A percentile compares a stretch with the other conserved stretches of the same genome.
These are phyloP conservation scores for Agriopis leucophaearia DNA, from an alignment of 2,888 invertebrate genomes.

Conservation along the genomic window DNA sequence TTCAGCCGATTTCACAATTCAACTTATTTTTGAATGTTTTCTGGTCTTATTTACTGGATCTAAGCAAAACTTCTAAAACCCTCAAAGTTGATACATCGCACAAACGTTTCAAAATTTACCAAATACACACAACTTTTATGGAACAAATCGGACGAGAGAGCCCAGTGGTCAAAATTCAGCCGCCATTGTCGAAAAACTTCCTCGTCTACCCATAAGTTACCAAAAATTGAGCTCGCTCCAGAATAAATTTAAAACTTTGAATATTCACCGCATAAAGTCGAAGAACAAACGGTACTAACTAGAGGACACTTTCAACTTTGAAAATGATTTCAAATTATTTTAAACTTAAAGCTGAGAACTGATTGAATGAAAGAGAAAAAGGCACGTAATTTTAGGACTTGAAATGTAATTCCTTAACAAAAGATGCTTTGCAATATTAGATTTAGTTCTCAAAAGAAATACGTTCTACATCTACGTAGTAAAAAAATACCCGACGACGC, in stretches of 20 bases:
- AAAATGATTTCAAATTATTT: conserved; percentile 28
- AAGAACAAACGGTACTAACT: conserved; percentile 40
- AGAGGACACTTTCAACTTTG: conserved; percentile 17
- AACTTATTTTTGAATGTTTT: too few species aligned
- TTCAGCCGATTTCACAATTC: too few species aligned
- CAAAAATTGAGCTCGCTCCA: conserved; percentile 18
- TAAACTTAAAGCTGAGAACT: conserved; percentile 23
- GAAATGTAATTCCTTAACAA: conserved; percentile 7
- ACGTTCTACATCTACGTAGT: too few species aligned
- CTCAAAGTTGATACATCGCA: background rate
- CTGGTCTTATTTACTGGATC: background rate
- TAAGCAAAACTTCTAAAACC: background rate
- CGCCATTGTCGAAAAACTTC: conserved; percentile 23
- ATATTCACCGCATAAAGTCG: conserved; percentile 34
- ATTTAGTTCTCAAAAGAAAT: background rate
- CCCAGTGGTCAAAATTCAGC: conserved; percentile 12
- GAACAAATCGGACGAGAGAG: conserved; percentile 1
- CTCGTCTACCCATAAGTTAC: conserved; percentile 6
- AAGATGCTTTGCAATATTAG: conserved; percentile 16
- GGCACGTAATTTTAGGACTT: conserved; percentile 21
- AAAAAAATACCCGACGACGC: too few species aligned
- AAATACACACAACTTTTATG: background rate
- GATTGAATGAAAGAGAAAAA: conserved; percentile 20
- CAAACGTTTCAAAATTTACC: background rate
- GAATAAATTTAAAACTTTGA: conserved; percentile 34